Conservation (phyloP, 1,140 invertebrate genomes). For the Whitmania pigra region DNA sequence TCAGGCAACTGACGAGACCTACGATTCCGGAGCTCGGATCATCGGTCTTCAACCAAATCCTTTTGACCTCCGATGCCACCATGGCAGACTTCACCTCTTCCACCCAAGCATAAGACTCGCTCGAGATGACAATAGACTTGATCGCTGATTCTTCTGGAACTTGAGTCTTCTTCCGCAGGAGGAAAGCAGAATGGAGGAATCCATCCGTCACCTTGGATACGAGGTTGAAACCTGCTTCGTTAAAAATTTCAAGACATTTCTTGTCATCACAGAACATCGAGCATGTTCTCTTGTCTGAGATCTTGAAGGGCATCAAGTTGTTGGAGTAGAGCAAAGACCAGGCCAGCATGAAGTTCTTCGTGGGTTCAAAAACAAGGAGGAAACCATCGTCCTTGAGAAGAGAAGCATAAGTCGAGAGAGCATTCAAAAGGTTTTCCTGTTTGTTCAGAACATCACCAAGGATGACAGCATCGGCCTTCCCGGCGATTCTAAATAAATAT, state of each 20-base stretch:
- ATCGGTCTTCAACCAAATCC: conserved; percentile 36
- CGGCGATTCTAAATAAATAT: conserved; percentile 31
- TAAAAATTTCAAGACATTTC: conserved; percentile 39
- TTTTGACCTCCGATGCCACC: conserved; percentile 41
- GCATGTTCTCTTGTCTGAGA: conserved; percentile 28
- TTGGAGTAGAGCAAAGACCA: conserved; percentile 25
- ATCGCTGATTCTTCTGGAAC: neutral
- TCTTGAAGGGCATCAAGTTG: neutral
- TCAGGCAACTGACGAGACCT: conserved; percentile 76
- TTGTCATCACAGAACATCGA: conserved; percentile 34
- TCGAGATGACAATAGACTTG: conserved; percentile 32
- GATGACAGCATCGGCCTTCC: conserved; percentile 37
- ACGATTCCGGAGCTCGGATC: conserved; percentile 55
- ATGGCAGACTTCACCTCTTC: conserved; percentile 56
- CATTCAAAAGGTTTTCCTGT: conserved; percentile 35
- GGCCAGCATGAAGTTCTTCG: conserved; percentile 42
- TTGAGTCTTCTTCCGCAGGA: conserved; percentile 29
- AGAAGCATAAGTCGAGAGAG: conserved; percentile 43
- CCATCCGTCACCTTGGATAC: conserved; percentile 36
- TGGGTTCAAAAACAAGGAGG: conserved; percentile 60
- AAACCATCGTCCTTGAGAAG: conserved; percentile 60
- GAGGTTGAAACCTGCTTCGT: conserved; percentile 41
- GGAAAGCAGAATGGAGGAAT: conserved; percentile 33
- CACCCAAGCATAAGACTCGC: conserved; percentile 56
- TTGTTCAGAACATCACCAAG: conserved; percentile 37